Conservation (phyloP, 92 coral and sea anemone genomes). For the Epizoanthus rinbou region DNA sequence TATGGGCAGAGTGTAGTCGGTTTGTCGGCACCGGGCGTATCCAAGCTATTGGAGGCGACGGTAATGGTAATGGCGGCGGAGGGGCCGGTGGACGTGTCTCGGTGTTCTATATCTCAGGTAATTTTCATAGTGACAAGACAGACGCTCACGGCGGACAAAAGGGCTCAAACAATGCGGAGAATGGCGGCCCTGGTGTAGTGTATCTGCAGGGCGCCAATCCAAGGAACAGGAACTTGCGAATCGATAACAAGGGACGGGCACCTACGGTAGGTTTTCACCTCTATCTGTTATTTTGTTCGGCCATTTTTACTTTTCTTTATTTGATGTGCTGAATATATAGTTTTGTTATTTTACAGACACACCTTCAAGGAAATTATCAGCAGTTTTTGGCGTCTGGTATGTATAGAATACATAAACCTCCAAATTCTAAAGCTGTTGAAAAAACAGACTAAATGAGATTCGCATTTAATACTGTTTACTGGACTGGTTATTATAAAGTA, state of each 20-base stretch:
- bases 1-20: slow-evolving; percentile 55
- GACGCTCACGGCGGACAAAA: slow-evolving; percentile 62
- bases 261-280: slow-evolving; percentile 48
- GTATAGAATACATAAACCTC: slow-evolving; percentile 3
- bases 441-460: no score
- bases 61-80: slow-evolving; percentile 67
- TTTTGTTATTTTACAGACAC: slow-evolving; percentile 26
- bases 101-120: slow-evolving; percentile 61
- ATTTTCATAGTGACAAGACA: slow-evolving; percentile 66
- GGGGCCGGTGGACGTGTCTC: slow-evolving; percentile 81
- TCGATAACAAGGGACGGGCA: slow-evolving; percentile 66
- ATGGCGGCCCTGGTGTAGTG: slow-evolving; percentile 81
- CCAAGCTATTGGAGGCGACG: slow-evolving; percentile 61
- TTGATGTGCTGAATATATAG: background rate
- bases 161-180: slow-evolving; percentile 53
- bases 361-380: slow-evolving; percentile 53
- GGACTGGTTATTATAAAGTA: no score
- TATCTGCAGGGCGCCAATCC: slow-evolving; percentile 67
- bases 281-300: background rate
- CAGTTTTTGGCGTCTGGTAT: slow-evolving; percentile 45
- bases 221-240: slow-evolving; percentile 57
- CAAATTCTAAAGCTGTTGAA: no score
- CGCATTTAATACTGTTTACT: no score
- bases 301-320: background rate
- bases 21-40: slow-evolving; percentile 65